These are phyloP conservation scores for Colinus virginianus DNA, from an alignment of 2,113 vertebrate species.

Conservation along the genomic window DNA sequence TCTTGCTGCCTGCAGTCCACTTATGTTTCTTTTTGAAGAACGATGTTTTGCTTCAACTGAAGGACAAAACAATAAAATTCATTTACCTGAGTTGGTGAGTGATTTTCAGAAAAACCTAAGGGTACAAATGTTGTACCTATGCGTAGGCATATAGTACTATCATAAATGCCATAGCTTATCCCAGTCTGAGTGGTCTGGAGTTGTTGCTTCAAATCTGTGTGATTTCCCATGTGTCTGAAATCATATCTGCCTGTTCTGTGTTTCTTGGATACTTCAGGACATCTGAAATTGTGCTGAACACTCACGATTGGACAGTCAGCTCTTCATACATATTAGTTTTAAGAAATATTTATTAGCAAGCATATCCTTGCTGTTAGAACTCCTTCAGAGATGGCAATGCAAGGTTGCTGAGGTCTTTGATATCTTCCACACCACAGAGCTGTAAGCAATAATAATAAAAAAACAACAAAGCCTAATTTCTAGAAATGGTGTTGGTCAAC, in stretches of 20 bases:
- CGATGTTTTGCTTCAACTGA: not conserved
- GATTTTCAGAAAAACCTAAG: not conserved
- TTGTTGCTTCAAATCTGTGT: not conserved
- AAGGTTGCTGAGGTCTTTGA: not conserved
- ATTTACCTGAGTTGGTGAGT: not conserved
- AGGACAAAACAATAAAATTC: not conserved
- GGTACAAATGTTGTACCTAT: not conserved
- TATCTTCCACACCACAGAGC: not conserved
- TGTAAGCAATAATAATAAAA: not conserved
- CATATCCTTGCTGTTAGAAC: not conserved
- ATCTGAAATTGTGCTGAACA: not conserved
- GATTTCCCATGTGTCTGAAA: not conserved
- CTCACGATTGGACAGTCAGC: not conserved
- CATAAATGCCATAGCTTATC: not conserved
- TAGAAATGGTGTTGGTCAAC: not conserved
- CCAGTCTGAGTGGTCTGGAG: not conserved
- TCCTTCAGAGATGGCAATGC: not conserved
- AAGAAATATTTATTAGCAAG: not conserved
- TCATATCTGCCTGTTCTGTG: not conserved
- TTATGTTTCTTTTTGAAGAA: not conserved
- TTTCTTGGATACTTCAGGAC: not conserved
- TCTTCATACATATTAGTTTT: not conserved
- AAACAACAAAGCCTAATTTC: fast-evolving
- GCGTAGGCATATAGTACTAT: not conserved
- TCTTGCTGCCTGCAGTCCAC: not conserved